phyloP scores from a whole-genome alignment of 1,140 invertebrate species.

The Aphaenogaster rudis region DNA sequence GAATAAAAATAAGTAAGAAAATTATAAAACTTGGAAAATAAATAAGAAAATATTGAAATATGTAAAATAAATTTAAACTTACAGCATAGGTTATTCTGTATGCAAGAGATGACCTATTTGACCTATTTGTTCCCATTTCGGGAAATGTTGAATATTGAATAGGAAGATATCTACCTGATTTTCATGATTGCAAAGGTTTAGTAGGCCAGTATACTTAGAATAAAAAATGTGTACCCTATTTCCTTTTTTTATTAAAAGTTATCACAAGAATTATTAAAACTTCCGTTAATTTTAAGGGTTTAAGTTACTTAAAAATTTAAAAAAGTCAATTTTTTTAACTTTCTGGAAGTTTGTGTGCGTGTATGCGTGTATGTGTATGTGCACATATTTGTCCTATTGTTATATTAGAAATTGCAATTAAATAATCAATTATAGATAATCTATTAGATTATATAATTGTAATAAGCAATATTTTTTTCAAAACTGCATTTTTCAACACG shows the following conservation, averaged over 20 bases:
- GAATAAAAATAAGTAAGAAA: not conserved
- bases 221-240: not conserved
- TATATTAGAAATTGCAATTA: too few species aligned
- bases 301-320: not conserved
- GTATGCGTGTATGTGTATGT: not conserved
- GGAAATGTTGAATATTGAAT: slow-evolving; percentile 27
- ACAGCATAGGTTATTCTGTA: not conserved
- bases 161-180: slow-evolving; percentile 3
- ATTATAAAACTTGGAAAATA: not conserved
- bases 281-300: not conserved
- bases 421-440: too few species aligned
- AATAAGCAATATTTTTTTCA: not conserved
- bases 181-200: not conserved
- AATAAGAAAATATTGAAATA: not conserved
- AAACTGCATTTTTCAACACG: not conserved
- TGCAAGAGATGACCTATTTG: slow-evolving; percentile 35
- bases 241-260: not conserved
- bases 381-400: not conserved
- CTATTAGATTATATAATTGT: not conserved
- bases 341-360: not conserved
- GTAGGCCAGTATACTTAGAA: not conserved
- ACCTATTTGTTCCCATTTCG: not conserved
- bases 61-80: not conserved
- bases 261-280: not conserved
- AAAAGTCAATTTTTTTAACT: not conserved